These are phyloP conservation scores for Helleia helle DNA, from an alignment of 2,888 invertebrate genomes.

Conservation along the genomic window DNA sequence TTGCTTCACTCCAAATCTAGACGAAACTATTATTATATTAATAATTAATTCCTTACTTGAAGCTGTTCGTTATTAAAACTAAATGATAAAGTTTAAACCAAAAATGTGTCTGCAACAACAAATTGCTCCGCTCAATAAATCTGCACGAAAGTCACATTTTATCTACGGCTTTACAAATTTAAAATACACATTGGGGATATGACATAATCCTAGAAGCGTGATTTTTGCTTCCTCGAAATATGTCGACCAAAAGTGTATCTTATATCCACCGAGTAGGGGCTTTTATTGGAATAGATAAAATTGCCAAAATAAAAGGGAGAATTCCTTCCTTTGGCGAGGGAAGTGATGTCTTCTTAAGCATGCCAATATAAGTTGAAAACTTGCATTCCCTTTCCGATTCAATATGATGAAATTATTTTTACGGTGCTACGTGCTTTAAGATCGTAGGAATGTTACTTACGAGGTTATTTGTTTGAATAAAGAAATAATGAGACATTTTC, in stretches of 20 bases:
- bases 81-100: too few relatives aligned
- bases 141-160: not conserved
- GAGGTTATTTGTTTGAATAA: too few relatives aligned
- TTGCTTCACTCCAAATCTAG: too few relatives aligned
- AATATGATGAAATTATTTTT: too few relatives aligned
- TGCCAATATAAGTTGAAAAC: conserved; percentile 10
- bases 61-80: too few relatives aligned
- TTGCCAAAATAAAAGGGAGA: not conserved
- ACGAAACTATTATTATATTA: too few relatives aligned
- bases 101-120: too few relatives aligned
- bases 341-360: conserved; percentile 11
- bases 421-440: too few relatives aligned
- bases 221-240: not conserved
- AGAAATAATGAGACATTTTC: too few relatives aligned
- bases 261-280: not conserved
- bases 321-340: not conserved
- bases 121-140: not conserved
- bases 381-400: conserved; percentile 8
- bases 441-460: too few relatives aligned
- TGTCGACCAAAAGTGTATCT: not conserved
- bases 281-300: not conserved
- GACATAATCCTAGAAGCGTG: conserved; percentile 10
- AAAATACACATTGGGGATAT: conserved; percentile 9
- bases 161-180: too few relatives aligned
- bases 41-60: too few relatives aligned